Base-by-base conservation (phyloP, 1,140 invertebrate species). In the Metopolophium dirhodum region DNA sequence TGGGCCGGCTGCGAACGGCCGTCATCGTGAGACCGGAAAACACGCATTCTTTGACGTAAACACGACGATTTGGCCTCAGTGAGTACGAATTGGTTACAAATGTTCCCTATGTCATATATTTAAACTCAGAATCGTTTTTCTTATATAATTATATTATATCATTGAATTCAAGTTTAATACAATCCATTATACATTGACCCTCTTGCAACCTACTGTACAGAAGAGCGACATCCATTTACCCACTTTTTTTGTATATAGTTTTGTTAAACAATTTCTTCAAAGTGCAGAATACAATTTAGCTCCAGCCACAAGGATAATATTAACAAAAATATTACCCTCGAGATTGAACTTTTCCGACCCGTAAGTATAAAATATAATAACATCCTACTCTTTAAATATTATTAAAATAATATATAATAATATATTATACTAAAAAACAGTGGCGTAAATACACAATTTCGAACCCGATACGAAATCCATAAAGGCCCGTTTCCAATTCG, bases 301-400 rank as follows among this genome's bases (percentile, higher is more conserved):
- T 41, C 88, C 51, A 41, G 11, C 35, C 11, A 90, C 37, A 1
- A 90, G 41, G 11, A 90, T 26, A 11, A 61, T 61, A 47, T 90
- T 90, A 61, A 18, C 54, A 18, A 90, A 90, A 61, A 90, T 90
- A 90, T 90, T 90, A 45, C 37, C 18, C 9, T 45, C 54, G 20
- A 90, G 37, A 90, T 14, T 11, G 9, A 90, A 61, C 7, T 41
- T 57, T 90, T 90, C 88, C 26, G 54, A 90, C 57, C 54, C 35
- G 88, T 90, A 61, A 30, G 88, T 54, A 54, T 22, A 54, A 35
- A 18, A 77, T 77, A 77, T n/a, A 77, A n/a, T 68, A 77, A 77
- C n/a, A 3, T n/a, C 14, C 14, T 77, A n/a, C 61, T 77, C 1
- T 47, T 47, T 47, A 86, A 85, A 85, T 88, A 41, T 41, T 41